phyloP scores from a whole-genome alignment of 2,113 vertebrate species.

The Elachura formosa region DNA sequence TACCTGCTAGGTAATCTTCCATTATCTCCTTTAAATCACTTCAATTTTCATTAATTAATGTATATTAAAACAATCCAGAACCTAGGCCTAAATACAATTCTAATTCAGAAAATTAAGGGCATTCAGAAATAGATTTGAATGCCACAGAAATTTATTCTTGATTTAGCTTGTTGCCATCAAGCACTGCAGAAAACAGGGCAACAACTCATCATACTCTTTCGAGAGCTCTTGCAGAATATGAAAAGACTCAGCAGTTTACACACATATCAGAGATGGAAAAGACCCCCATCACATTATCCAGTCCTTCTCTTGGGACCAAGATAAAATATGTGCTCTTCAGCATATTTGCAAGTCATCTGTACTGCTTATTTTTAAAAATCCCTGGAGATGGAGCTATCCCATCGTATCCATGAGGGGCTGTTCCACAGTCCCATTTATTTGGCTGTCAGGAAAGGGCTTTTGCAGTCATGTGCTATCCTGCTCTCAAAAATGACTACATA shows the following conservation, averaged over 20 bases:
- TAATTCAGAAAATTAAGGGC: neutral
- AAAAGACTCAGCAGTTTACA: neutral
- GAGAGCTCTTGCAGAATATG: neutral
- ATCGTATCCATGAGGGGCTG: neutral
- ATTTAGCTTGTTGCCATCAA: neutral
- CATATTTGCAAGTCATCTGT: neutral
- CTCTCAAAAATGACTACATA: neutral
- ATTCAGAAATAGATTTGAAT: neutral
- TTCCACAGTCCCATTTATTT: neutral
- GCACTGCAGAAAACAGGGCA: neutral
- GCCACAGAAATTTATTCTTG: neutral
- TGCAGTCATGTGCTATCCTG: neutral
- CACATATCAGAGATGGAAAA: neutral
- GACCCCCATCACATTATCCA: neutral
- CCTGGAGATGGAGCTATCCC: neutral
- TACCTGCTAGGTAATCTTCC: neutral
- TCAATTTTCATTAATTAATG: neutral
- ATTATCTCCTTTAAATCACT: neutral
- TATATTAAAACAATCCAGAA: neutral
- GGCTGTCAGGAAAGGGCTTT: neutral
- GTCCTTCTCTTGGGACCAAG: neutral
- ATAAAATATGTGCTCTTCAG: neutral
- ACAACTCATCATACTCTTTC: neutral
- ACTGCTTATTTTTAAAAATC: neutral
- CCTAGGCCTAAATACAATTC: neutral